Base-by-base conservation (phyloP, 1,140 invertebrate species). In the Ooceraea biroi region DNA sequence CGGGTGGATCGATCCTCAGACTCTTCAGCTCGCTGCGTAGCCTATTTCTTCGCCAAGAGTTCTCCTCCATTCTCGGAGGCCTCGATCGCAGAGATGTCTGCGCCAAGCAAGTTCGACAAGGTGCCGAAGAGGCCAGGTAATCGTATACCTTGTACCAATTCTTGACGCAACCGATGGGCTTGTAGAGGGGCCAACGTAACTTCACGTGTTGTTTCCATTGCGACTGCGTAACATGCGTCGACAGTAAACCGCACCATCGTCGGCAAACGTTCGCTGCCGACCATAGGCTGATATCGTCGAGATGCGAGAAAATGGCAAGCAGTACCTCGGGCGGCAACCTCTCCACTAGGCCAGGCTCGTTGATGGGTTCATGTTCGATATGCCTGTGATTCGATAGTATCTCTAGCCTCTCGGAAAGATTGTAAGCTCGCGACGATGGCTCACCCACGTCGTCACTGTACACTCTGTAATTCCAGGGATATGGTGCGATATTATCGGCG, bases 261-360 rank as follows among this genome's bases (percentile, higher is more conserved):
- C 96, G 95, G 92, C 98, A 98, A 22, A 98, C 98, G 94, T 97
- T 96, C 84, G 97, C 96, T 85, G 97, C 96, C 93, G 97, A 96
- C 97, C 97, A 98, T 83, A 99, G 94, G 4, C 98, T 98, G 84
- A 99, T 96, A 92, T 99, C 98, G 92, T 99, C 98, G 87, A 99
- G 94, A 92, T 98, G 97, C 27, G 96, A 97, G 93, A 99, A 98
- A 80, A 99, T 97, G 60, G 96, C 96, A 12, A 98, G 95, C 88
- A 98, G 95, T 73, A 99, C 98, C 97, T 97, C 96, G 36, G 96
- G 95, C 44, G 96, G 96, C 68, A 97, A 92, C 80, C 94, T 93
- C 77, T 96, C 95, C 60, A 96, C 95, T 22, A 95, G 78, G 12
- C 94, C 94, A 8, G 91, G 90, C 72, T 93, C 93, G 58, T 91